Base-by-base conservation (phyloP, 2,888 invertebrate species). In the Helicoverpa assulta region DNA sequence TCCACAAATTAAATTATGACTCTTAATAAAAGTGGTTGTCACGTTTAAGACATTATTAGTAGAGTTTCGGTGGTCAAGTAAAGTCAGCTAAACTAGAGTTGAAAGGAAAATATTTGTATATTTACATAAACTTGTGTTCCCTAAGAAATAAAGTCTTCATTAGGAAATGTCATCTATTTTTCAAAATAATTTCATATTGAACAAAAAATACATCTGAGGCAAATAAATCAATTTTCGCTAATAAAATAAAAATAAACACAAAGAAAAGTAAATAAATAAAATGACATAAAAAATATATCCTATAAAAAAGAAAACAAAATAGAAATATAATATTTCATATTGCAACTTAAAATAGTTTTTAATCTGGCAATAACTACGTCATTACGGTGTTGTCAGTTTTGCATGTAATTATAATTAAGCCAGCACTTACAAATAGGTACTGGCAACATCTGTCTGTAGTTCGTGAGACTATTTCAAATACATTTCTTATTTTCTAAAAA, bases 381-480 rank as follows among this genome's bases (percentile, higher is more conserved):
- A 54, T 21, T 21, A 14, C 55, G 70, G 76, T 73, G 76, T 76
- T 70, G 73, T 8, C 73, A 76, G 73, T 70, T 47, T 26, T n/a
- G n/a, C 10, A 72, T 10, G 16, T 51, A 50, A 51, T 61, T 40
- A 18, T 57, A 57, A 40, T 70, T 18, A 75, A 14, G 43, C 18
- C 33, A 55, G 58, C 40, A 16, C 43, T 16, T 43, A 43, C 21
- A 16, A 18, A 21, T 21, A 21, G 4, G 53, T 74, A 18, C 16
- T 54, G 50, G 19, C 67, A 58, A 57, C 74, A 47, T 56, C 57
- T 29, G 47, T 19, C n/a, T 29, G 29, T 60, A 52, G 21, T 19
- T 50, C 50, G 18, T 50, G 50, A 18, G 18, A 50, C 50, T 53
- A 59, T 69, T 69, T 70, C 33, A 57, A 63, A 58, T 47, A 51